Base-by-base conservation (phyloP, 2,113 vertebrate genomes). In the Bungarus multicinctus region DNA sequence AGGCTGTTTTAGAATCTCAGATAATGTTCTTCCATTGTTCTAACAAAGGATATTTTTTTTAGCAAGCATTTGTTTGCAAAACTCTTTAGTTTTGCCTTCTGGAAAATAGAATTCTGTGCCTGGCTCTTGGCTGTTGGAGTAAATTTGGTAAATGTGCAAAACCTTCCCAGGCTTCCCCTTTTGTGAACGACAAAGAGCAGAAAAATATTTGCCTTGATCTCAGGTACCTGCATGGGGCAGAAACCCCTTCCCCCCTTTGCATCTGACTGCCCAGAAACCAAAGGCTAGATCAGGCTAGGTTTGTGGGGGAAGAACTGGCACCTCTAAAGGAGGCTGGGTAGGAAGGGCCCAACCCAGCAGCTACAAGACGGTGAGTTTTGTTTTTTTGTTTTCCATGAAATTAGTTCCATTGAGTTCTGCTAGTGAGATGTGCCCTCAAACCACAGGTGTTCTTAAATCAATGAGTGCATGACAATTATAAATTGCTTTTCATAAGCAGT, bases 401-500 rank as follows among this genome's bases (percentile, higher is more conserved):
- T 92, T 89, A 58, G 30, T 55, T 93, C 91, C n/a, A 69, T 9
- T 1, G 92, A 89, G 27, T 43, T 87, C 69, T 43, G 86, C 47
- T 53, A 52, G 57, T 60, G 86, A 89, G 9, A 93, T 91, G 93
- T 94, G 95, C 95, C 90, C 93, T 88, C 50, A 86, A 87, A 91
- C 93, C 93, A 91, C 64, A 93, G 88, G 89, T 95, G 88, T 91
- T 92, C 89, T 86, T 92, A 93, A 94, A 92, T 95, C 94, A 93
- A 91, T 90, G 90, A 34, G 85, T 89, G 87, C 23, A 39, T 93
- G 92, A 94, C 89, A 93, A 89, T 92, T 91, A 93, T 90, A 93
- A 95, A 94, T 93, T 57, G 92, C 90, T 95, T 95, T 94, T 91
- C 91, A 92, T 93, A 94, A 93, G 87, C 85, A 93, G 89, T 90